phyloP scores from a whole-genome alignment of 2,113 vertebrate genomes.

The Turdus rufiventris region DNA sequence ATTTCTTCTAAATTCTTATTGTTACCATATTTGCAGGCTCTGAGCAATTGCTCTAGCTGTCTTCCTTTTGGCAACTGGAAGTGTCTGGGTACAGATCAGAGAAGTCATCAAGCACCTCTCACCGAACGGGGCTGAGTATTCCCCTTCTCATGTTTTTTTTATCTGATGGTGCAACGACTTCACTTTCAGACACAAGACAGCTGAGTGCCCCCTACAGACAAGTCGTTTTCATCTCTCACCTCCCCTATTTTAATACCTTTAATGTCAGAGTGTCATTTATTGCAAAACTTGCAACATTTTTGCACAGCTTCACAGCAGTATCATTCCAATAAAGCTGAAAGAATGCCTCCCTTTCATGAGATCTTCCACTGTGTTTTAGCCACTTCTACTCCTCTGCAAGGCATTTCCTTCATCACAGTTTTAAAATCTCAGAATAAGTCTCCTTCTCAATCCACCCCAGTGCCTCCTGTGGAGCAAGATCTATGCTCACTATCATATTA shows the following conservation, averaged over 20 bases:
- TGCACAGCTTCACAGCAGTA: too few relatives aligned
- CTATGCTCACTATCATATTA: fast-evolving
- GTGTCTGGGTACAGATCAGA: not conserved
- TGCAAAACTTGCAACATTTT: not conserved
- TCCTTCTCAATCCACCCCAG: not conserved
- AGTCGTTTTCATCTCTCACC: not conserved
- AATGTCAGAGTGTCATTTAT: not conserved
- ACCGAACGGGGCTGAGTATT: not conserved
- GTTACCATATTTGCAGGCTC: not conserved
- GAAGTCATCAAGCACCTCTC: not conserved
- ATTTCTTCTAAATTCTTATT: conserved; percentile 9
- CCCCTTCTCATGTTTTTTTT: not conserved
- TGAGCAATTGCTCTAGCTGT: conserved; percentile 12
- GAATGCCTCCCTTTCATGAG: not conserved
- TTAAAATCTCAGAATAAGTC: not conserved
- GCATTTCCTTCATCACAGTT: not conserved
- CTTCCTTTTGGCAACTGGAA: not conserved
- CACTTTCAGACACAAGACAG: not conserved
- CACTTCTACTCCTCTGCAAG: not conserved
- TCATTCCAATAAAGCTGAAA: not conserved
- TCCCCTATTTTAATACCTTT: not conserved
- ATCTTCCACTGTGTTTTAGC: not conserved
- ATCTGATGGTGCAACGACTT: not conserved
- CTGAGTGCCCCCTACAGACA: not conserved
- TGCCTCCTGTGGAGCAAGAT: fast-evolving